phyloP scores from a whole-genome alignment of 2,113 vertebrate genomes.

The Elanus axillaris region DNA sequence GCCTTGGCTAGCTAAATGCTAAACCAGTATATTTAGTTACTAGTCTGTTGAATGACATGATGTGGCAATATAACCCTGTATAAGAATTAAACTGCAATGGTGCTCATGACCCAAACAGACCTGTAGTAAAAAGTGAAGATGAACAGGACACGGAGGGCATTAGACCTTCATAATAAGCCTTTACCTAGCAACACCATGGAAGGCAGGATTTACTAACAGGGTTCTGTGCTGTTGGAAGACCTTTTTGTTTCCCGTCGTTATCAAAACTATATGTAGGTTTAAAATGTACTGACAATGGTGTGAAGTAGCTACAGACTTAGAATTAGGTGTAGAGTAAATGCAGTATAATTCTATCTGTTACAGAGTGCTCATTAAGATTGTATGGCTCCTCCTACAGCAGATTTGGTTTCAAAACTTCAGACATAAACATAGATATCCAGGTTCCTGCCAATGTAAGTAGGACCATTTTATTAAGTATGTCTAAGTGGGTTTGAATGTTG shows the following conservation, averaged over 20 bases:
- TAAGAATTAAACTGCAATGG: background rate
- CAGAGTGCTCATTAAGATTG: conserved; percentile 89
- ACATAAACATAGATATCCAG: conserved; percentile 91
- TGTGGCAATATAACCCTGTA: background rate
- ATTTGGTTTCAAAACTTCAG: conserved; percentile 92
- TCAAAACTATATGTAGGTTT: background rate
- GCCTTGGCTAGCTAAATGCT: background rate
- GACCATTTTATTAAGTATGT: background rate
- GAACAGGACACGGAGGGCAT: background rate
- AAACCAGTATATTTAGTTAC: background rate
- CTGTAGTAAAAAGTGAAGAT: background rate
- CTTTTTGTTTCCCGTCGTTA: background rate
- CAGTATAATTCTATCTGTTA: conserved; percentile 6
- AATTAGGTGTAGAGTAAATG: background rate
- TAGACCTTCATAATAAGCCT: background rate
- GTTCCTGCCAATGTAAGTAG: conserved; percentile 88
- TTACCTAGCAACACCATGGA: background rate
- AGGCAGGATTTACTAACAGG: background rate
- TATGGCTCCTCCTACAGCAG: conserved; percentile 91
- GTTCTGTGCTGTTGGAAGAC: background rate
- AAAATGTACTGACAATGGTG: background rate
- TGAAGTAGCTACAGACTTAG: background rate
- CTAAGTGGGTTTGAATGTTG: background rate
- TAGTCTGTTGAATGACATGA: background rate
- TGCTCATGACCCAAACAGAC: background rate